Evolutionary conservation across 1,140 invertebrate species (phyloP).

Genomic region (Drosophila asahinai): DNA sequence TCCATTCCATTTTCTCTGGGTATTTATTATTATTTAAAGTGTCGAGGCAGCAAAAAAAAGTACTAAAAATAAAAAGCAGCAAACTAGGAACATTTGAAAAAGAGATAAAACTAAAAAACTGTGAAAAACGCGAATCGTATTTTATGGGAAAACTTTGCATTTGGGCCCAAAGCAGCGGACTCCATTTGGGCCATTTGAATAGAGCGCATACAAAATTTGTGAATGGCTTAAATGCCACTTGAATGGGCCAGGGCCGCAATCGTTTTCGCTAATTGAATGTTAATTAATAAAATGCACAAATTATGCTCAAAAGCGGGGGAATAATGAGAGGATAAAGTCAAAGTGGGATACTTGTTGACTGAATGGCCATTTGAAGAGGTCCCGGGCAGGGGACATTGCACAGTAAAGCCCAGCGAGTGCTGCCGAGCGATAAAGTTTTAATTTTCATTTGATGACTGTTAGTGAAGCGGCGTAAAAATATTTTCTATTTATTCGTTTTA

Average conservation of each 20-base stretch:
- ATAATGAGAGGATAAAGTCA: conserved; percentile 15
- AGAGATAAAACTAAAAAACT: conserved; percentile 44
- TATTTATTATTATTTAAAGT: conserved; percentile 17
- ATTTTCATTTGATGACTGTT: conserved; percentile 67
- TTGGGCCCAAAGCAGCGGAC: conserved; percentile 1
- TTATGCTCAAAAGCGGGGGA: conserved; percentile 8
- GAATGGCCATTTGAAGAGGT: conserved; percentile 61
- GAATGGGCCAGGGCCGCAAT: conserved; percentile 29
- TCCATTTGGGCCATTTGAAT: conserved; percentile 34
- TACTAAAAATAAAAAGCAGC: conserved; percentile 1
- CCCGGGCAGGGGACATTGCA: background rate
- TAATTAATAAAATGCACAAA: conserved; percentile 63
- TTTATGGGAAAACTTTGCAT: conserved; percentile 31
- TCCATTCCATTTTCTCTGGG: background rate
- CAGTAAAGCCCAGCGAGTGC: conserved; percentile 10
- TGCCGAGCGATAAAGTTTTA: conserved; percentile 47
- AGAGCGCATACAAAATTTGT: conserved; percentile 4
- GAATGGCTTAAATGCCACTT: conserved; percentile 61
- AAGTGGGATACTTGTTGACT: conserved; percentile 58
- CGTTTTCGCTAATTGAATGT: conserved; percentile 73
- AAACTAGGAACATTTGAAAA: conserved; percentile 19
- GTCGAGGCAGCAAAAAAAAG: conserved; percentile 1
- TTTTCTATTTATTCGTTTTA: conserved; percentile 18
- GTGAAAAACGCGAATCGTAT: conserved; percentile 15
- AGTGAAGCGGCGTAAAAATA: conserved; percentile 38